Evolutionary conservation across 2,113 vertebrate genomes (phyloP).

Genomic region (Castor canadensis): DNA sequence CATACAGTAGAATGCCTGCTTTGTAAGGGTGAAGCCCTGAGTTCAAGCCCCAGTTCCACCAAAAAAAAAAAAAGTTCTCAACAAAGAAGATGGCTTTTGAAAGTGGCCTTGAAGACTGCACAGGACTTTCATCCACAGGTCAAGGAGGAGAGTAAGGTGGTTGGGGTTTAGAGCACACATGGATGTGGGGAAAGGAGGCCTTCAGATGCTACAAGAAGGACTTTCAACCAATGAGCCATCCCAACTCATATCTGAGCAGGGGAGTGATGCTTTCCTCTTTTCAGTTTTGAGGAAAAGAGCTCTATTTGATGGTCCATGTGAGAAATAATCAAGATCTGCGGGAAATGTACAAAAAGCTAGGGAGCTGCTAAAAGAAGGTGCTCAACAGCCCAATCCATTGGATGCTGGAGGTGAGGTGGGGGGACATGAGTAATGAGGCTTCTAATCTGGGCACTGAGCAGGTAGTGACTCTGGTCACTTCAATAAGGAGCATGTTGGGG

Average conservation of each 20-base stretch:
- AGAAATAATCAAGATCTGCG: not conserved
- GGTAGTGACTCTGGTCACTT: not conserved
- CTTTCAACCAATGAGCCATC: not conserved
- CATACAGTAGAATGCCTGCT: no score
- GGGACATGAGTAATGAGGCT: not conserved
- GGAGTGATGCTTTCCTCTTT: not conserved
- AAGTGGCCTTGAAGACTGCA: not conserved
- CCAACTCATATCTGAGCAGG: not conserved
- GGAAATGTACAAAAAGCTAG: not conserved
- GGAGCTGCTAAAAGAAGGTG: not conserved
- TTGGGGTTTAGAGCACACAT: not conserved
- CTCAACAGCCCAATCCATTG: not conserved
- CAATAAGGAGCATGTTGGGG: not conserved
- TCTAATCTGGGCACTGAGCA: not conserved
- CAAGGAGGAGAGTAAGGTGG: no score
- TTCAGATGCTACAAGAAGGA: not conserved
- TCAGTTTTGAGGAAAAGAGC: not conserved
- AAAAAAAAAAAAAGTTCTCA: no score
- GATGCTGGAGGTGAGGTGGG: not conserved
- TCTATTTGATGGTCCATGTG: not conserved
- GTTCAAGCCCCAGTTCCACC: no score
- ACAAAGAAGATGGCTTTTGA: not conserved
- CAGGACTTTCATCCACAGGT: not conserved
- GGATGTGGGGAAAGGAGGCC: not conserved
- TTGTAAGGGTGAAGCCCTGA: no score